phyloP scores from a whole-genome alignment of 2,797 vertebrate genomes.

The Epinephelus malabaricus region DNA sequence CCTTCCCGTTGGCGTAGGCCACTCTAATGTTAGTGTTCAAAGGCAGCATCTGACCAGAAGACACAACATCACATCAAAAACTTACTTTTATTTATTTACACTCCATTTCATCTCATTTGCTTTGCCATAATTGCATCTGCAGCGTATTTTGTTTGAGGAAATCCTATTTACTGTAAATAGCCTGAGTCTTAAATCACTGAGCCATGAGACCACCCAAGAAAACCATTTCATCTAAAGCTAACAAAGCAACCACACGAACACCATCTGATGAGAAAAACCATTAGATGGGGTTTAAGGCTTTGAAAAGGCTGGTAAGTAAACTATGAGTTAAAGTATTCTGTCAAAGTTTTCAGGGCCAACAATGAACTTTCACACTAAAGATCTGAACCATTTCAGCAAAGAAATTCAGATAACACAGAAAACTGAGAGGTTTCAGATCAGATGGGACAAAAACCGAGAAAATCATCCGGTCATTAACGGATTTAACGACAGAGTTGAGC shows the following conservation, averaged over 20 bases:
- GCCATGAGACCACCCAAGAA: constrained; percentile 32
- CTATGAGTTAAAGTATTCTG: not conserved
- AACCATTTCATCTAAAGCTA: not conserved
- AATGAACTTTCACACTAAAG: not conserved
- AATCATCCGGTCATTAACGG: too few relatives aligned
- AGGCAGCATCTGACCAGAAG: constrained; percentile 92
- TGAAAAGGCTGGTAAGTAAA: not conserved
- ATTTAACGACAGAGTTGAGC: too few relatives aligned
- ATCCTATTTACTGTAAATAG: not conserved
- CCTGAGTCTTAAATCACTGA: not conserved
- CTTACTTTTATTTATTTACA: not conserved
- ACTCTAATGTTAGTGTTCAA: constrained; percentile 97
- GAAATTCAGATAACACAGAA: too few relatives aligned
- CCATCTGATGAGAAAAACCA: too few relatives aligned
- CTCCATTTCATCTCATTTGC: not conserved
- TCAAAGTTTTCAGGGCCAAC: too few relatives aligned
- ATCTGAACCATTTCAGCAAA: not conserved
- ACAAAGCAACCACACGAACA: not conserved
- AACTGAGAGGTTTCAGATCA: too few relatives aligned
- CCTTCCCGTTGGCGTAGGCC: constrained; percentile 97
- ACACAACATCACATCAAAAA: not conserved
- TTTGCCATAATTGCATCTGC: not conserved
- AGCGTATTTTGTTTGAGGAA: constrained; percentile 21
- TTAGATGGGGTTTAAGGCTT: not conserved
- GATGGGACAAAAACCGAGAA: too few relatives aligned